Evolutionary conservation across 2,797 vertebrate species (phyloP).

Genomic region (Cichlasoma orientale): DNA sequence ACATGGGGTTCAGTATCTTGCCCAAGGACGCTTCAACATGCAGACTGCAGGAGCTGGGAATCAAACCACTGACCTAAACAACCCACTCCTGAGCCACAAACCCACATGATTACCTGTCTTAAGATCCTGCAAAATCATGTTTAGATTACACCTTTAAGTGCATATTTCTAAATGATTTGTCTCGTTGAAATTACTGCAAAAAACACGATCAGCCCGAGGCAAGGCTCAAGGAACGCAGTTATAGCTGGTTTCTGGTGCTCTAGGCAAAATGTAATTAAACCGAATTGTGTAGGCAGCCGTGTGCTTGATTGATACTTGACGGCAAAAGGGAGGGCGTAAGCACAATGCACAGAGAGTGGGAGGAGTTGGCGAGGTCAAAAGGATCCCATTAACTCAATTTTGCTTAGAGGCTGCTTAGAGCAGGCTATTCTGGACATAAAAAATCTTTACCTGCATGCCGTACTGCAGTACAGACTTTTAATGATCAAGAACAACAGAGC

Average conservation of each 20-base stretch:
- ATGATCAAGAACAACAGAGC: not conserved
- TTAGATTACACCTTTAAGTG: not conserved
- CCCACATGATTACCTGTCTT: not conserved
- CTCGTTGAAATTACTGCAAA: slow-evolving; percentile 36
- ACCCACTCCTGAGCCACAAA: not conserved
- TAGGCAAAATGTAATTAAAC: slow-evolving; percentile 61
- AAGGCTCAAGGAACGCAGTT: slow-evolving; percentile 30
- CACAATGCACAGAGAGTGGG: slow-evolving; percentile 15
- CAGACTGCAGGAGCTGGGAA: not conserved
- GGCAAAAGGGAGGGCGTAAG: slow-evolving; percentile 29
- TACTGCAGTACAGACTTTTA: slow-evolving; percentile 18
- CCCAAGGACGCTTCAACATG: not conserved
- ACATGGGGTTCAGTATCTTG: not conserved
- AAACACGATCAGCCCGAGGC: slow-evolving; percentile 7
- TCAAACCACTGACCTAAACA: not conserved
- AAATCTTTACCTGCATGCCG: not conserved
- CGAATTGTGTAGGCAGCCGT: slow-evolving; percentile 49
- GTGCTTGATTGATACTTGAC: slow-evolving; percentile 56
- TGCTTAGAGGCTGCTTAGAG: slow-evolving; percentile 9
- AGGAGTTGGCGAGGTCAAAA: not conserved
- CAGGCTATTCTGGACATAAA: not conserved
- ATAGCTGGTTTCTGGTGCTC: slow-evolving; percentile 53
- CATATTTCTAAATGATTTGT: slow-evolving; percentile 17
- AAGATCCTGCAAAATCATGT: not conserved
- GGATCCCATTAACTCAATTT: slow-evolving; percentile 29